Percentiles rank a stretch among this genome's conserved stretches.
Evolutionary conservation across 1,140 invertebrate species (phyloP).

Genomic region (Ceratina australensis): DNA sequence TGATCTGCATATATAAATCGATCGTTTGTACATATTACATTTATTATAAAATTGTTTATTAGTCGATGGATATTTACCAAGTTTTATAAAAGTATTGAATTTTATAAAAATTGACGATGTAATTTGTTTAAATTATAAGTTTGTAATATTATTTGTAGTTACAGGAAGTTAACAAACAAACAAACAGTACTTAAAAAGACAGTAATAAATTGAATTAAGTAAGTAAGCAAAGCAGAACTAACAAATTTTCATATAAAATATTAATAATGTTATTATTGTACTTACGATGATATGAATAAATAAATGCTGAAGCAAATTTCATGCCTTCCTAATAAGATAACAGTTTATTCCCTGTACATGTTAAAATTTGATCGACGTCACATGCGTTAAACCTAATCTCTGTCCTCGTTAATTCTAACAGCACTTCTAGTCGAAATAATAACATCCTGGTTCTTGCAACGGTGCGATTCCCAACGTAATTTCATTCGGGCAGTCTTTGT

Average conservation of each 20-base stretch:
- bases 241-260: conserved; percentile 34
- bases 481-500: too few species aligned
- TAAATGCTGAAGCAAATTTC: conserved; percentile 10
- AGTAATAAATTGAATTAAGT: conserved; percentile 7
- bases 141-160: not conserved
- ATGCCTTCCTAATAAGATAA: too few species aligned
- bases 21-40: not conserved
- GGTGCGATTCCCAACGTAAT: not conserved
- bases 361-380: too few species aligned
- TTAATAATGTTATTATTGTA: conserved; percentile 38
- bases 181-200: conserved; percentile 41
- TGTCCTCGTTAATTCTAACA: conserved; percentile 61
- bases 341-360: too few species aligned
- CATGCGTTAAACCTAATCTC: conserved; percentile 18
- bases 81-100: not conserved
- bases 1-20: too few species aligned
- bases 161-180: not conserved
- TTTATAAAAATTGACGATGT: conserved; percentile 15
- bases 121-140: conserved; percentile 8
- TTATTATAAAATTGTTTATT: not conserved
- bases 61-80: not conserved
- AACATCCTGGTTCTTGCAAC: conserved; percentile 37
- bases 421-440: conserved; percentile 69
- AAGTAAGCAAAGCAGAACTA: conserved; percentile 15
- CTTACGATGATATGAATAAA: conserved; percentile 38